Evolutionary conservation across 2,113 vertebrate species (phyloP), one percentile per base, ranked within the genome.

Genomic region (Dasypus novemcinctus): DNA sequence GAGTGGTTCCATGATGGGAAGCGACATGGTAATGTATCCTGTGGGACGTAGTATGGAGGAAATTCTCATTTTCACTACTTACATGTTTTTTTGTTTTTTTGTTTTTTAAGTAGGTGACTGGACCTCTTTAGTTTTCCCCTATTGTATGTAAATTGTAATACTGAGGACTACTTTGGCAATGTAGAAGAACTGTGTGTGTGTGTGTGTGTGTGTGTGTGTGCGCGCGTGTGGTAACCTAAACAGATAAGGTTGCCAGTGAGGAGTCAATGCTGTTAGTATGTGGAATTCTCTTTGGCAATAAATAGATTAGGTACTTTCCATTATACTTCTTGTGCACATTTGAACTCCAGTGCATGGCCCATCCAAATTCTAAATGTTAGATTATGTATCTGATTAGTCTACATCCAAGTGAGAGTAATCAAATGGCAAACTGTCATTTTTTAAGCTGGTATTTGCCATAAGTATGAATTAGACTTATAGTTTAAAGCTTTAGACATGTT

Each of bases 1-100:
- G 98, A 98, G 98, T 98, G 98, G 98, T 97, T 98, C 98, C 97
- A 99, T 99, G 98, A 99, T 99, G 99, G 98, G 98, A 99, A 99
- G 98, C 93, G 99, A 99, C 99, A 99, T 99, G 99, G 99, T 99
- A 99, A 99, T 20, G 99, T 99, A 99, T 99, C 98, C 98, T 97
- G 96, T 98, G 97, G 97, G 98, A 98, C 96, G 74, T 97, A 98
- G 97, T 98, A 96, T 38, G 79, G 96, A 97, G 97, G 98, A 98
- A 91, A 93, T 95, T 94, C 87, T 96, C 83, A 80, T 92, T 97
- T 96, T 97, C 95, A 95, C 66, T n/a, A 96, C 87, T 96, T 93
- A 78, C 0, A 4, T 75, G 41, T 94, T 63, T 72, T 94, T 63
- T 66, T n/a, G 68, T 69, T 83, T 69, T 66, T 31, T 76, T 85